phyloP scores from a whole-genome alignment of 2,113 vertebrate species.

The Puntigrus tetrazona region DNA sequence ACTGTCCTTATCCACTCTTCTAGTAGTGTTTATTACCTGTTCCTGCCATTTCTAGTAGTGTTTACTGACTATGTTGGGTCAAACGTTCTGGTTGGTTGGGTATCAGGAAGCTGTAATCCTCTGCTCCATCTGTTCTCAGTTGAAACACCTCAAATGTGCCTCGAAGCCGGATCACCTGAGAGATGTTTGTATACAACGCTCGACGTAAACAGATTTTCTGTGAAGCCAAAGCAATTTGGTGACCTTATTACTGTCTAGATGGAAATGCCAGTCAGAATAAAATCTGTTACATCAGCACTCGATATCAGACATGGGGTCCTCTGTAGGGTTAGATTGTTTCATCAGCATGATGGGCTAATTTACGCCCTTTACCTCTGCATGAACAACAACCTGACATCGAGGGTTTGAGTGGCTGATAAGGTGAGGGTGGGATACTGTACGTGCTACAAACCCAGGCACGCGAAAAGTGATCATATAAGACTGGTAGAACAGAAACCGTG shows the following conservation, averaged over 20 bases:
- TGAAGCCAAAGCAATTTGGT: constrained; percentile 37
- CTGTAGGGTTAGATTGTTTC: constrained; percentile 21
- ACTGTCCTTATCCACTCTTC: neutral
- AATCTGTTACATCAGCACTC: constrained; percentile 13
- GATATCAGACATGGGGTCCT: neutral
- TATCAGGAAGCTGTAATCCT: constrained; percentile 7
- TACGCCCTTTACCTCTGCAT: neutral
- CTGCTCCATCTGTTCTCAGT: constrained; percentile 2
- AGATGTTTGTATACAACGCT: constrained; percentile 6
- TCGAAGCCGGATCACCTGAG: neutral
- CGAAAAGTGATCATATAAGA: neutral
- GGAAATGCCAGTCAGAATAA: constrained; percentile 37
- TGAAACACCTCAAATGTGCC: neutral
- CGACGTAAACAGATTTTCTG: constrained; percentile 2
- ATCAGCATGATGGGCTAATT: neutral
- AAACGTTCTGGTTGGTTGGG: neutral
- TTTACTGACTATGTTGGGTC: neutral
- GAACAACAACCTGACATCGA: neutral
- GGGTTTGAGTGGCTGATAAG: neutral
- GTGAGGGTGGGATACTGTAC: neutral
- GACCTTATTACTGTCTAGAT: constrained; percentile 36
- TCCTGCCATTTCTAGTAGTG: neutral
- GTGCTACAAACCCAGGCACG: neutral
- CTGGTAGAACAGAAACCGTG: neutral
- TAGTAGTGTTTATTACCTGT: neutral